These are phyloP conservation scores for Melanchra persicariae DNA, from an alignment of 2,888 invertebrate genomes.

Conservation along the genomic window DNA sequence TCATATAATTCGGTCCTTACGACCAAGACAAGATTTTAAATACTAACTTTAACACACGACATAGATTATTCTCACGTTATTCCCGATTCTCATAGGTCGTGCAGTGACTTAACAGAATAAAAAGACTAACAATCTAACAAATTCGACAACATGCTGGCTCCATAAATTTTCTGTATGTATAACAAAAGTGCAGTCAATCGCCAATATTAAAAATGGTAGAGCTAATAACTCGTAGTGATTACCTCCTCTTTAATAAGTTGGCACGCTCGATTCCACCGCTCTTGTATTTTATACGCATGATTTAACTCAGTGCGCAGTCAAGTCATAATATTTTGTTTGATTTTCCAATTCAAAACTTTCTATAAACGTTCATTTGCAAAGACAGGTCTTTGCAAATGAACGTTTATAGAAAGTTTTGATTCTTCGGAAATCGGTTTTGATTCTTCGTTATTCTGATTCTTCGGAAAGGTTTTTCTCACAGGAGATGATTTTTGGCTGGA, in stretches of 20 bases:
- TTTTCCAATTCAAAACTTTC: not conserved
- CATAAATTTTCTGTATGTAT: constrained; percentile 31
- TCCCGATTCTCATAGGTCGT: too few species aligned
- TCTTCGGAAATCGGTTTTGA: too few species aligned
- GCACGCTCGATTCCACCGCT: constrained; percentile 62
- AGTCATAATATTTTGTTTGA: not conserved
- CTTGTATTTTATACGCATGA: constrained; percentile 15
- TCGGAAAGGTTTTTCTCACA: too few species aligned
- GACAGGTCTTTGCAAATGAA: too few species aligned
- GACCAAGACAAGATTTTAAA: too few species aligned
- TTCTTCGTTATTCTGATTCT: too few species aligned
- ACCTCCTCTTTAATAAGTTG: constrained; percentile 57
- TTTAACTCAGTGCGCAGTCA: not conserved
- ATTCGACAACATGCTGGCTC: constrained; percentile 15
- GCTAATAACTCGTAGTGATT: constrained; percentile 71
- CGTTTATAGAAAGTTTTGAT: too few species aligned
- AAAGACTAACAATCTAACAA: not conserved
- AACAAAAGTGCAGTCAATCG: constrained; percentile 72
- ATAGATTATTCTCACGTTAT: too few species aligned
- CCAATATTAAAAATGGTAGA: constrained; percentile 74
- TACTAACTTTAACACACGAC: too few species aligned
- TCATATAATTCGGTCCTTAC: too few species aligned
- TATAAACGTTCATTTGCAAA: not conserved
- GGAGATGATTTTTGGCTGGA: too few species aligned
- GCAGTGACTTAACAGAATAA: not conserved